phyloP scores from a whole-genome alignment of 2,113 vertebrate genomes.

The Struthio camelus region DNA sequence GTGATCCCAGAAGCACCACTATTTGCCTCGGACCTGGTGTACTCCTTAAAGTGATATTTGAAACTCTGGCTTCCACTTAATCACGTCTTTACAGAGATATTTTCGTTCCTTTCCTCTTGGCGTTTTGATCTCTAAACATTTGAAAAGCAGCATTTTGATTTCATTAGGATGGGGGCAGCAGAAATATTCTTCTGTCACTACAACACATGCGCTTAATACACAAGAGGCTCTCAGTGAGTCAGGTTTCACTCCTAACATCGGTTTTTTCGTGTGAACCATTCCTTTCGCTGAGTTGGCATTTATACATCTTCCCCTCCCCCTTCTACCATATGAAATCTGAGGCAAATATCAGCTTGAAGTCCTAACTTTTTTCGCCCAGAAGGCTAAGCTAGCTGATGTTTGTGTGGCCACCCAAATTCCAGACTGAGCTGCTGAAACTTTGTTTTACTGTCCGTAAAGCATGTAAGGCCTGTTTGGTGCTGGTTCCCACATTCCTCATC shows the following conservation, averaged over 20 bases:
- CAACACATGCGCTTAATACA: background rate
- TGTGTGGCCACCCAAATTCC: conserved; percentile 44
- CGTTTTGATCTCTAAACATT: background rate
- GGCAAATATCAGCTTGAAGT: background rate
- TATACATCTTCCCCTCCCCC: background rate
- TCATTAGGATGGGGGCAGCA: background rate
- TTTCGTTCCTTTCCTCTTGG: conserved; percentile 32
- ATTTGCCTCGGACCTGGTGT: background rate
- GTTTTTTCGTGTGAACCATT: background rate
- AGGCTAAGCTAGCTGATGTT: background rate
- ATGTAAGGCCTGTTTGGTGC: background rate
- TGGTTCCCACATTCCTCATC: background rate
- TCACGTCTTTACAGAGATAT: background rate
- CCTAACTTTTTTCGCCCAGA: background rate
- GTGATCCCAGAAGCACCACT: background rate
- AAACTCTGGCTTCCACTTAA: background rate
- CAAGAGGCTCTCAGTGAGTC: background rate
- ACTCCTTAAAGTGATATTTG: background rate
- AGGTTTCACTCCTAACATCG: background rate
- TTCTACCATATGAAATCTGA: conserved; percentile 26
- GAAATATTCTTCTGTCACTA: background rate
- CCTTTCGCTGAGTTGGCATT: conserved; percentile 13
- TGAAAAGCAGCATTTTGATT: background rate
- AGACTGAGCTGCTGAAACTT: background rate
- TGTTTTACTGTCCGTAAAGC: background rate